phyloP scores from a whole-genome alignment of 37 sponge, comb jelly and placozoan species.

The Mnemiopsis leidyi region DNA sequence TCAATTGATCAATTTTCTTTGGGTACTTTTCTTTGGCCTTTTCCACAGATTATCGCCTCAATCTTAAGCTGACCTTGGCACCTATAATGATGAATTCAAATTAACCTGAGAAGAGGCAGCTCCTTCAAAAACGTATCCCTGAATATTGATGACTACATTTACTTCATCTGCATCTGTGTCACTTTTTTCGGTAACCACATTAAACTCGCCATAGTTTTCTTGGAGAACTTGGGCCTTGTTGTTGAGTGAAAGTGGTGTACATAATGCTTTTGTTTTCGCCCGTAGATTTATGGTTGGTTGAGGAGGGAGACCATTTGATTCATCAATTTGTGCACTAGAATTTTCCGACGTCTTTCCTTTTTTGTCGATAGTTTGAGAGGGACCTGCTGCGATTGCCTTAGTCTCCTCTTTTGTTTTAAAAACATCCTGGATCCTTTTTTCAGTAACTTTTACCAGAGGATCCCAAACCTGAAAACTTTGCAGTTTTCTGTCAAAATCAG shows the following conservation, averaged over 20 bases:
- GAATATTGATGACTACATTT: not conserved
- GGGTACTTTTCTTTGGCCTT: no score
- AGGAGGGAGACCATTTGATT: not conserved
- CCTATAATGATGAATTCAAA: no score
- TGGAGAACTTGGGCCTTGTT: not conserved
- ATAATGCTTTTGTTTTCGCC: no score
- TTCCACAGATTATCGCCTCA: no score
- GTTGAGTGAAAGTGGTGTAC: no score
- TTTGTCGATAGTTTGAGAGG: not conserved
- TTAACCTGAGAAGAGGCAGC: not conserved
- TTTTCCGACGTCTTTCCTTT: no score
- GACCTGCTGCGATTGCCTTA: not conserved
- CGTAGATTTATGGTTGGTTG: not conserved
- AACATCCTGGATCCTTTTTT: not conserved
- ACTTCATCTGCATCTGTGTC: not conserved
- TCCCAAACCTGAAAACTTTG: not conserved
- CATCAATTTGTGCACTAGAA: no score
- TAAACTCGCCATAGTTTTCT: not conserved
- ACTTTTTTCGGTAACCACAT: not conserved
- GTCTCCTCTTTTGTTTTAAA: not conserved
- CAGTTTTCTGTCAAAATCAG: not conserved
- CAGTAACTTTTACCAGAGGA: not conserved
- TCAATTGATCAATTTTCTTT: no score
- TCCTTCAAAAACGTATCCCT: conserved; percentile 23
- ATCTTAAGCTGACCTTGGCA: no score